Percentiles rank a stretch among this genome's conserved stretches.
phyloP scores from a whole-genome alignment of 2,888 invertebrate genomes.

The Deroplatys truncata region DNA sequence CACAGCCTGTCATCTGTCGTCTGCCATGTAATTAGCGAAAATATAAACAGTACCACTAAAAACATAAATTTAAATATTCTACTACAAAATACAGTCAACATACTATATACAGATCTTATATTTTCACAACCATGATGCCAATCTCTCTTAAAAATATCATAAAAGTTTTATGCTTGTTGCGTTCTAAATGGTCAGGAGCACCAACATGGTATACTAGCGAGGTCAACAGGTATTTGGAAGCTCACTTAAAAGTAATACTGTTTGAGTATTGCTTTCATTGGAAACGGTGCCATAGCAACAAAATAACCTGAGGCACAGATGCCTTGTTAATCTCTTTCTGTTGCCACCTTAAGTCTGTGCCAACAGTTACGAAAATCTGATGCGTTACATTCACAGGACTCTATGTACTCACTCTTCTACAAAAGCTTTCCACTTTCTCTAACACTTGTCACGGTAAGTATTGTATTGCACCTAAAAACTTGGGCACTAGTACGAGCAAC shows the following conservation, averaged over 20 bases:
- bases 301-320: too few species aligned
- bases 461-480: too few species aligned
- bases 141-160: conserved; percentile 13
- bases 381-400: too few species aligned
- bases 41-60: neutral
- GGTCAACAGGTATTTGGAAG: neutral
- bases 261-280: too few species aligned
- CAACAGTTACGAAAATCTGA: too few species aligned
- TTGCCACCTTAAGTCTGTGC: too few species aligned
- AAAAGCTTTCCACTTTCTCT: too few species aligned
- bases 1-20: neutral
- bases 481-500: too few species aligned
- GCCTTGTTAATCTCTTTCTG: too few species aligned
- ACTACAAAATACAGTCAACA: conserved; percentile 4
- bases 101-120: neutral
- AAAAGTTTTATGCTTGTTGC: neutral
- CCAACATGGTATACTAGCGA: neutral
- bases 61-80: neutral
- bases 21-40: neutral
- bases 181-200: neutral
- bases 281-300: too few species aligned
- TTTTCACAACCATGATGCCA: conserved; percentile 13
- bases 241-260: neutral
- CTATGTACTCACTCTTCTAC: too few species aligned
- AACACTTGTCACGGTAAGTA: too few species aligned